Evolutionary conservation across 2,113 vertebrate genomes (phyloP), one percentile per base, ranked within the genome.

Genomic region (Grammomys surdaster): DNA sequence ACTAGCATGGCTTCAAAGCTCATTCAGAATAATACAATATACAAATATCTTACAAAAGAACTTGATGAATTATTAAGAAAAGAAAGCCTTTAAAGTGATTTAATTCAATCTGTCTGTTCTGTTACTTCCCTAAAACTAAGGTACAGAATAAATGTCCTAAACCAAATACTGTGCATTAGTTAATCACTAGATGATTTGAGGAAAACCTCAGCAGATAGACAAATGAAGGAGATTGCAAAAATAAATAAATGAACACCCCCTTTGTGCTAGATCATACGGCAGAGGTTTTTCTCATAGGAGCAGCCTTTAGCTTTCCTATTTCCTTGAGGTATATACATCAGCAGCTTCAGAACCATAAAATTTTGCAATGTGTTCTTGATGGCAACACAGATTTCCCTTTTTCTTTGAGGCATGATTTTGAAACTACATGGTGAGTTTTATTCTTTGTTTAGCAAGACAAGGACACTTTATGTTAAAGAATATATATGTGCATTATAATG

Each of bases 371-470:
- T 78, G 56, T 82, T 96, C 54, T 88, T 95, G 93, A 94, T 36
- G 95, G 46, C 5, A 31, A 90, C 94, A 77, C 67, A 28, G 88
- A 36, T 94, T 95, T 97, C 0, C 11, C 76, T 96, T 12, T 80
- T 94, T 60, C 26, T 92, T 20, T 78, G 92, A 96, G 46, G 48
- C 87, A 22, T 46, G 93, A 88, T 56, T 51, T 70, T 82, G 20
- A 90, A 91, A 90, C 95, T 69, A 77, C 43, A 10, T 22, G 13
- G 11, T 70, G 1, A 81, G 31, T 86, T 85, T 95, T 92, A 69
- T 81, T 97, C 28, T 84, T 98, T 33, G 12, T 82, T 96, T 96
- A 97, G 89, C 3, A 13, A 77, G 88, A 78, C 26, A 97, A 96
- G 65, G 89, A 88, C 51, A 43, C 16, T 54, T 17, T 90, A 88